phyloP scores from a whole-genome alignment of 2,113 vertebrate genomes.

The Mellivora capensis region DNA sequence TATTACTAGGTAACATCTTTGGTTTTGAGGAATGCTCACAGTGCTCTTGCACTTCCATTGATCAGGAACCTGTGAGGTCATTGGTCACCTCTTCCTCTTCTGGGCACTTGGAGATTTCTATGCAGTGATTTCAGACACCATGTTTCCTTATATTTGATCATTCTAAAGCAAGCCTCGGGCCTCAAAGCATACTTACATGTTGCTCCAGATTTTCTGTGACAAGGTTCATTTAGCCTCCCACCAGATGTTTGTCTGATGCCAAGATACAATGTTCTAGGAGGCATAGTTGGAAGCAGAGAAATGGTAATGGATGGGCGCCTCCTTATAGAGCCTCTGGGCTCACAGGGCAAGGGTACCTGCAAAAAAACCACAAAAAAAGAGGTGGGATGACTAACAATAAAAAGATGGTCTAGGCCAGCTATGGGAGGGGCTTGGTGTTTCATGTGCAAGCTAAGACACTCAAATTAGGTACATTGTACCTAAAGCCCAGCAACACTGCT shows the following conservation, averaged over 20 bases:
- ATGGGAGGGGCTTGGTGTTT: background rate
- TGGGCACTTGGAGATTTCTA: background rate
- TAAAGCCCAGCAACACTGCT: background rate
- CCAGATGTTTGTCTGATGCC: background rate
- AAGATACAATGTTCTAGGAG: background rate
- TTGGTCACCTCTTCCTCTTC: background rate
- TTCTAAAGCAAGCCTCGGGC: background rate
- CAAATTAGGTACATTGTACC: rapidly evolving
- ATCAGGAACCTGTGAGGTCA: background rate
- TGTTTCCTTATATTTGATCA: background rate
- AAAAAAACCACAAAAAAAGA: background rate
- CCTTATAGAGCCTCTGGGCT: background rate
- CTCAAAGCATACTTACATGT: background rate
- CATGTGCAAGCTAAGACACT: background rate
- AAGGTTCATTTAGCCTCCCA: background rate
- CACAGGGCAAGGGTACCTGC: background rate
- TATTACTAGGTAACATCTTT: background rate
- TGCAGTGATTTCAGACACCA: background rate
- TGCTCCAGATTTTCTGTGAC: background rate
- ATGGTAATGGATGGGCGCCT: background rate
- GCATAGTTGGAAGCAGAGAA: background rate
- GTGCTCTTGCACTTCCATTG: background rate
- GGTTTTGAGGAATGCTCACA: background rate
- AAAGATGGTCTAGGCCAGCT: background rate
- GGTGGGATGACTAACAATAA: no score